These are phyloP conservation scores for Platalea minor DNA, from an alignment of 2,797 vertebrate genomes.

Conservation along the genomic window DNA sequence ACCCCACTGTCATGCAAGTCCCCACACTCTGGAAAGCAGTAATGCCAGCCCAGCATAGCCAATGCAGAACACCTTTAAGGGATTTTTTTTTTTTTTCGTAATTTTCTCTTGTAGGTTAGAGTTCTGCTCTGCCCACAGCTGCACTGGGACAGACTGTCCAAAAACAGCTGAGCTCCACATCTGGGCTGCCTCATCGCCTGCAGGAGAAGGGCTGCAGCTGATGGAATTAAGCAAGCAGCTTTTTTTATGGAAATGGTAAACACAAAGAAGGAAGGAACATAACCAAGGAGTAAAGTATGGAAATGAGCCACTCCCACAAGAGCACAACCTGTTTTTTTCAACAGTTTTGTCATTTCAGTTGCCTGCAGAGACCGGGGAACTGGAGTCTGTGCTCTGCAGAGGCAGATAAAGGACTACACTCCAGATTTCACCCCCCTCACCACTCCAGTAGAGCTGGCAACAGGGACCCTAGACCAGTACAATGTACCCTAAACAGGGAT, in stretches of 20 bases:
- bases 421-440: background rate
- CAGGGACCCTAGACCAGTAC: background rate
- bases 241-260: background rate
- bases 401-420: background rate
- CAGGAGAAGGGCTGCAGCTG: background rate
- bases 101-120: background rate
- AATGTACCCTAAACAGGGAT: background rate
- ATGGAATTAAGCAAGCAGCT: background rate
- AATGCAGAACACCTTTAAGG: background rate
- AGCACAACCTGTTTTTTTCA: background rate
- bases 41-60: background rate
- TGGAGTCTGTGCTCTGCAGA: background rate
- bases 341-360: background rate
- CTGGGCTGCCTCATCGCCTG: background rate
- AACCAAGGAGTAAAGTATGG: background rate
- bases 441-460: background rate
- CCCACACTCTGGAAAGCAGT: rapidly evolving
- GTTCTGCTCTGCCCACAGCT: background rate
- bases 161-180: background rate
- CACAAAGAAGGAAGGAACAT: background rate
- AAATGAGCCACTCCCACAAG: background rate
- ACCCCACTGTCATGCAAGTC: rapidly evolving
- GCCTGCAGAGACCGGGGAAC: background rate
- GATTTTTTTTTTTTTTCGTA: background rate
- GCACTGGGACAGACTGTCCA: background rate